phyloP scores from a whole-genome alignment of 2,888 invertebrate genomes.

The Erebia aethiops region DNA sequence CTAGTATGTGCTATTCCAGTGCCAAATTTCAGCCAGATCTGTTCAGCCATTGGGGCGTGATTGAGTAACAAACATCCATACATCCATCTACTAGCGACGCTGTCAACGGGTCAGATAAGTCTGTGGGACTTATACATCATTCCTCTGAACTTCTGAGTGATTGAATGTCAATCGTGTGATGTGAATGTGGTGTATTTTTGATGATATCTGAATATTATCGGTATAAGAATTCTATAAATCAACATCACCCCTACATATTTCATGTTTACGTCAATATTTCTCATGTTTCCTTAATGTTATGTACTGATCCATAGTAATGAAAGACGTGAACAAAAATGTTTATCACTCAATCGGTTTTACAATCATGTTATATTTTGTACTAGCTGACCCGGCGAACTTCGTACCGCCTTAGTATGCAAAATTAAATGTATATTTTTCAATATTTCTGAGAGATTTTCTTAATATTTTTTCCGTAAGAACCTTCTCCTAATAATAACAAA shows the following conservation, averaged over 20 bases:
- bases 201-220: not conserved
- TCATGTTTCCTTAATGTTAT: constrained; percentile 34
- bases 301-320: constrained; percentile 25
- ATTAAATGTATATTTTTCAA: too few species aligned
- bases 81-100: too few species aligned
- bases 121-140: not conserved
- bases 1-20: too few species aligned
- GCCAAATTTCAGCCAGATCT: too few species aligned
- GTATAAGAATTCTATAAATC: not conserved
- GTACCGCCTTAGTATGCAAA: too few species aligned
- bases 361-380: constrained; percentile 1
- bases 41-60: too few species aligned
- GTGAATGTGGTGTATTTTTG: not conserved
- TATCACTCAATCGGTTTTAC: constrained; percentile 29
- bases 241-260: constrained; percentile 11
- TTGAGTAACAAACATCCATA: too few species aligned
- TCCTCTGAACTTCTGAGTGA: not conserved
- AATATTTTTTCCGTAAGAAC: too few species aligned
- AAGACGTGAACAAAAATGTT: constrained; percentile 15
- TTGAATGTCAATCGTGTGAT: not conserved
- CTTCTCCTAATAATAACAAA: too few species aligned
- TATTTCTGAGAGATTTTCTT: too few species aligned
- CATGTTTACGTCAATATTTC: constrained; percentile 31
- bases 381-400: too few species aligned
- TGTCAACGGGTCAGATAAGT: too few species aligned